Percentiles rank a stretch among this genome's conserved stretches.
Conservation (phyloP, 35 echinoderm and acorn worm species). For the Patiria miniata region DNA sequence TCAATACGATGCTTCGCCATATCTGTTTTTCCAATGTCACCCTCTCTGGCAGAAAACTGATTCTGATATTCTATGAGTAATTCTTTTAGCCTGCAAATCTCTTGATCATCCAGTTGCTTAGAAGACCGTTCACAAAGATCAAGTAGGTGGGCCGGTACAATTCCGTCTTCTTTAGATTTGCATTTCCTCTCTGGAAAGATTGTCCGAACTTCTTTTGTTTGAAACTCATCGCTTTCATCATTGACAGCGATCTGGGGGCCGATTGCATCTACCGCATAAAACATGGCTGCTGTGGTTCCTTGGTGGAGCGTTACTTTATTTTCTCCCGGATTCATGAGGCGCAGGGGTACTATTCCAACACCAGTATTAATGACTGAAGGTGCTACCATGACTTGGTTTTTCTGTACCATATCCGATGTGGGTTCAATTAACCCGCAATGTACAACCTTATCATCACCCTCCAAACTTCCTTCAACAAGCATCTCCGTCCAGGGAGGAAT, state of each 20-base stretch:
- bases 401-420: background rate
- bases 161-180: background rate
- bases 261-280: background rate
- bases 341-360: background rate
- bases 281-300: background rate
- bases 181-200: background rate
- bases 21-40: slow-evolving; percentile 52
- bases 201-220: background rate
- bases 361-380: background rate
- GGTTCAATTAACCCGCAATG: background rate
- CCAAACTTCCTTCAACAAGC: slow-evolving; percentile 6
- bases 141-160: background rate
- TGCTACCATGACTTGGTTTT: background rate
- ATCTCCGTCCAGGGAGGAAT: slow-evolving; percentile 24
- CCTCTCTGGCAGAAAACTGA: slow-evolving; percentile 34
- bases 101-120: background rate
- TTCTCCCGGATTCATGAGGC: background rate
- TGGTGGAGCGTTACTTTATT: background rate
- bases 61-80: slow-evolving; percentile 26
- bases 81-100: background rate
- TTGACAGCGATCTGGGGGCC: background rate
- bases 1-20: slow-evolving; percentile 58
- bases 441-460: background rate
- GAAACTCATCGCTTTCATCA: background rate
- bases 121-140: slow-evolving; percentile 18